Percentiles rank a stretch among this genome's conserved stretches.
Conservation (phyloP, 2,888 invertebrate species). For the Calameuta idolon region DNA sequence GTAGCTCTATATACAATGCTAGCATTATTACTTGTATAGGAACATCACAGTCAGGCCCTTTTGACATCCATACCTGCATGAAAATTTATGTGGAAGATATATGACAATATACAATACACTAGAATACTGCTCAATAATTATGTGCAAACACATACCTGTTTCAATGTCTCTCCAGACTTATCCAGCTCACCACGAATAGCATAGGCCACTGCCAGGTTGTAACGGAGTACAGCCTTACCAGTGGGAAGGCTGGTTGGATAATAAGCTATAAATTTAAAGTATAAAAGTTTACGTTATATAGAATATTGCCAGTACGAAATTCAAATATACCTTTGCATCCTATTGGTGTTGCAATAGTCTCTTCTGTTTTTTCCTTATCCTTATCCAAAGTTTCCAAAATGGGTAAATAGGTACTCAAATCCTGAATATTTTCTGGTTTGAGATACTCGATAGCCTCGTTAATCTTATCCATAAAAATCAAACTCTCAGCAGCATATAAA, state of each 20-base stretch:
- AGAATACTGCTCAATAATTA: background rate
- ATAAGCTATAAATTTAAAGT: slow-evolving; percentile 68
- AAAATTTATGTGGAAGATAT: background rate
- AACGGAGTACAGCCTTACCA: slow-evolving; percentile 79
- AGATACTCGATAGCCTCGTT: slow-evolving; percentile 87
- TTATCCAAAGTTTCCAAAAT: slow-evolving; percentile 53
- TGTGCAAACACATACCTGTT: slow-evolving; percentile 51
- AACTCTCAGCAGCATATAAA: slow-evolving; percentile 90
- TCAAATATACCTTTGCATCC: slow-evolving; percentile 42
- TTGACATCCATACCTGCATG: slow-evolving; percentile 70
- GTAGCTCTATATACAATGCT: slow-evolving; percentile 75
- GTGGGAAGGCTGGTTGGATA: slow-evolving; percentile 74
- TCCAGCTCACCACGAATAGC: slow-evolving; percentile 81
- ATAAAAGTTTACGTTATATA: slow-evolving; percentile 12
- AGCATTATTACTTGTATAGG: slow-evolving; percentile 76
- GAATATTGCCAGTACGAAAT: background rate
- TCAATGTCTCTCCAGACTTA: slow-evolving; percentile 71
- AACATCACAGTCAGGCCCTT: slow-evolving; percentile 68
- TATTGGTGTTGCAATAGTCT: slow-evolving; percentile 50
- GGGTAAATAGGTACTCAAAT: slow-evolving; percentile 67
- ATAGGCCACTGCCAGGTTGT: slow-evolving; percentile 83
- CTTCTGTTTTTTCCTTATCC: slow-evolving; percentile 67
- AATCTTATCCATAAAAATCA: slow-evolving; percentile 84
- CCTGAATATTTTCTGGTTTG: slow-evolving; percentile 79
- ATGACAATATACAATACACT: background rate